Percentiles rank a stretch among this genome's conserved stretches.
phyloP scores from a whole-genome alignment of 2,888 invertebrate genomes.

The Lysandra bellargus region DNA sequence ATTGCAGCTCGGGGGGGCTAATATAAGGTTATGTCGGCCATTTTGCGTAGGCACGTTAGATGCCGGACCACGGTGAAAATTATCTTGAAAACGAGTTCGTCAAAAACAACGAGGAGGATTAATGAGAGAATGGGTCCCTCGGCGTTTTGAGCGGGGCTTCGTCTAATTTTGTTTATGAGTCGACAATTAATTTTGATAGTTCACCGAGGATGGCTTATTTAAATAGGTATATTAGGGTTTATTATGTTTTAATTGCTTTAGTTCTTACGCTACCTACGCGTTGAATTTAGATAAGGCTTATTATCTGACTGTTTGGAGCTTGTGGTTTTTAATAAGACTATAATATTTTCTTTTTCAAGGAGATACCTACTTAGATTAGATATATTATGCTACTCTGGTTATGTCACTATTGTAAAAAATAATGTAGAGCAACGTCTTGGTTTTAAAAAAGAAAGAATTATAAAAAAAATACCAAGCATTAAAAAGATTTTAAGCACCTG shows the following conservation, averaged over 20 bases:
- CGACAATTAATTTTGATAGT: slow-evolving; percentile 66
- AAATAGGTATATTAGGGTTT: slow-evolving; percentile 22
- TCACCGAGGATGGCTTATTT: slow-evolving; percentile 34
- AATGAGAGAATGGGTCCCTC: slow-evolving; percentile 72
- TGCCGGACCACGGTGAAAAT: slow-evolving; percentile 75
- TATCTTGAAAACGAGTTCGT: slow-evolving; percentile 74
- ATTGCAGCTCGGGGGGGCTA: slow-evolving; percentile 77
- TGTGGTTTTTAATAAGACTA: background rate
- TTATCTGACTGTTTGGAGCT: background rate
- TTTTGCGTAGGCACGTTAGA: slow-evolving; percentile 64
- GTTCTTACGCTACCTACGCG: slow-evolving; percentile 18
- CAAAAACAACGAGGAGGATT: slow-evolving; percentile 72
- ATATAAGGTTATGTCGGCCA: slow-evolving; percentile 68
- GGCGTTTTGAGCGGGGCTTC: slow-evolving; percentile 55
- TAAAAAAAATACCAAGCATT: background rate
- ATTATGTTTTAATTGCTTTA: slow-evolving; percentile 25
- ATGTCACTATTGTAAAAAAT: background rate
- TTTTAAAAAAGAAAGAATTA: background rate
- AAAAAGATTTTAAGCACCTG: background rate
- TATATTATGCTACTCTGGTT: background rate
- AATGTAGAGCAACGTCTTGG: background rate
- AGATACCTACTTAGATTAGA: too few species aligned
- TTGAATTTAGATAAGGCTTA: background rate
- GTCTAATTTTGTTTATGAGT: slow-evolving; percentile 68
- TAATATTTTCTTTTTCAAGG: too few species aligned